Evolutionary conservation across 2,113 vertebrate species (phyloP).

Genomic region (Bombycilla garrulus): DNA sequence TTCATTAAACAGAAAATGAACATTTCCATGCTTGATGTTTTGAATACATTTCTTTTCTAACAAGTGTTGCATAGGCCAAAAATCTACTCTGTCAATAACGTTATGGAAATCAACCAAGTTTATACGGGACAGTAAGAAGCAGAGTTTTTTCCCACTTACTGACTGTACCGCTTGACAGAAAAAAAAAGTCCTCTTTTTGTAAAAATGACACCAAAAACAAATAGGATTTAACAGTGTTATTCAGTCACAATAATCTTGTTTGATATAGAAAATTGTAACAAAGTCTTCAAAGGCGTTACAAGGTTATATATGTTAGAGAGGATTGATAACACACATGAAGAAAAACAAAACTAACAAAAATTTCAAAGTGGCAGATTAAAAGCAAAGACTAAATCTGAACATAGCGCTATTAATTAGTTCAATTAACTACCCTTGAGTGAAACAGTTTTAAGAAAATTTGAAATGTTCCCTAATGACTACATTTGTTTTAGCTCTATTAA

Average conservation of each 20-base stretch:
- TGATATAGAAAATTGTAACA: background rate
- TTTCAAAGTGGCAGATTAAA: background rate
- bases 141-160: background rate
- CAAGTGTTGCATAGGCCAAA: background rate
- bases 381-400: background rate
- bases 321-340: fast-evolving
- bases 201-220: background rate
- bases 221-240: background rate
- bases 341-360: background rate
- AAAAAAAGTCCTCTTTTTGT: background rate
- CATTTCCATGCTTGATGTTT: background rate
- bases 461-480: background rate
- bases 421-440: background rate
- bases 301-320: background rate
- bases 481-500: slow-evolving; percentile 26
- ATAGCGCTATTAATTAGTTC: background rate
- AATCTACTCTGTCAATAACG: background rate
- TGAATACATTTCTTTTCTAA: background rate
- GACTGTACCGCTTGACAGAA: background rate
- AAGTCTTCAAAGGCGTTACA: background rate
- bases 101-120: background rate
- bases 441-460: background rate
- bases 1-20: background rate
- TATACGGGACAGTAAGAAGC: background rate
- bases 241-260: background rate